Evolutionary conservation across 1,140 invertebrate species (phyloP).

Genomic region (Aphelinus atriplicis): DNA sequence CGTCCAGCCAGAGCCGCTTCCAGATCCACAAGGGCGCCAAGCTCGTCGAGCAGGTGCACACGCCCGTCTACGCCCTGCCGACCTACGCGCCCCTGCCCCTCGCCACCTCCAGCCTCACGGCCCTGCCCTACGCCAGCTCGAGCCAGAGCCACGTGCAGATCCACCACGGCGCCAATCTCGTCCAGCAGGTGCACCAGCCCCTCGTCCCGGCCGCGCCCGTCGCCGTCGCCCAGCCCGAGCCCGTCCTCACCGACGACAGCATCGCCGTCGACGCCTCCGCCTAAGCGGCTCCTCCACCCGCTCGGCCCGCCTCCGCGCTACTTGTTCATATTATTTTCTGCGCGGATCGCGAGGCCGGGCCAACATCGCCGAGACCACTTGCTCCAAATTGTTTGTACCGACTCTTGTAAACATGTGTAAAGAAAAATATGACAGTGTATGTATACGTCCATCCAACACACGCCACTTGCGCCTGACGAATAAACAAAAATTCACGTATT

Average conservation of each 20-base stretch:
- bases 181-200: background rate
- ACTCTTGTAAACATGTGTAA: too few relatives aligned
- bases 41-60: constrained; percentile 23
- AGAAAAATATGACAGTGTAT: too few relatives aligned
- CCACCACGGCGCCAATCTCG: background rate
- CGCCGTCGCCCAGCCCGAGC: background rate
- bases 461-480: too few relatives aligned
- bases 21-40: constrained; percentile 28
- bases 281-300: background rate
- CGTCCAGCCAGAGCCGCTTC: constrained; percentile 12
- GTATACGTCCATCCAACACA: too few relatives aligned
- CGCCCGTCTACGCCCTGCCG: constrained; percentile 11
- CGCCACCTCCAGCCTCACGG: background rate
- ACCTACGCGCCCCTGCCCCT: background rate
- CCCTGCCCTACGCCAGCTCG: background rate
- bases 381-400: too few relatives aligned
- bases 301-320: too few relatives aligned
- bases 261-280: constrained; percentile 23
- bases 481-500: too few relatives aligned
- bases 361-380: too few relatives aligned
- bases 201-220: background rate
- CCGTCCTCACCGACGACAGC: background rate
- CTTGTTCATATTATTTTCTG: too few relatives aligned
- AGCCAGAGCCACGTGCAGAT: background rate
- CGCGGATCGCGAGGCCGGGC: too few relatives aligned